These are phyloP conservation scores for Macrostomum lignano DNA, from an alignment of 1,140 invertebrate genomes.

Conservation along the genomic window DNA sequence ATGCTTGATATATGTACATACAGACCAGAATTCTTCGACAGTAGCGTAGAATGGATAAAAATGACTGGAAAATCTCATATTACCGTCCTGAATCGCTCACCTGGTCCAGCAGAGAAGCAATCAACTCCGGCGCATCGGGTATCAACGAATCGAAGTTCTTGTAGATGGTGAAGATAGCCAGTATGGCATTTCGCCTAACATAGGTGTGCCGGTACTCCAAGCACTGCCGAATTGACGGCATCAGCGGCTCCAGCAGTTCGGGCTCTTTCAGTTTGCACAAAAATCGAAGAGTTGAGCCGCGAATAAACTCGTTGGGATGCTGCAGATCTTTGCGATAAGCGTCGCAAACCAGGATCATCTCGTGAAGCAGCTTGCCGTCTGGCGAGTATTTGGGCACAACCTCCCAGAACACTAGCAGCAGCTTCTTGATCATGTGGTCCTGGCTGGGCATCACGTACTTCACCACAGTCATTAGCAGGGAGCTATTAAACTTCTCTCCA, in stretches of 20 bases:
- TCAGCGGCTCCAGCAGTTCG: conserved; percentile 77
- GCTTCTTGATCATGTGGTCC: conserved; percentile 84
- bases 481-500: conserved; percentile 60
- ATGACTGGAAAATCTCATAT: no score
- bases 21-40: no score
- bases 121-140: conserved; percentile 83
- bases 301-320: conserved; percentile 94
- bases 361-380: conserved; percentile 83
- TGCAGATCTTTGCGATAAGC: conserved; percentile 94
- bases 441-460: conserved; percentile 9
- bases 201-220: conserved; percentile 90
- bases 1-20: no score
- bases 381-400: conserved; percentile 69
- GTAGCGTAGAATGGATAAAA: no score
- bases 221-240: conserved; percentile 79
- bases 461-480: conserved; percentile 94
- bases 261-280: conserved; percentile 93
- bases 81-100: no score
- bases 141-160: conserved; percentile 89
- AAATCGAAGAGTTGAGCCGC: conserved; percentile 80
- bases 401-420: conserved; percentile 93
- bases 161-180: conserved; percentile 95
- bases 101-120: conserved; percentile 72
- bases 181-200: conserved; percentile 77
- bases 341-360: conserved; percentile 98